Evolutionary conservation across 2,888 invertebrate species (phyloP).

Genomic region (Esperia sulphurella): DNA sequence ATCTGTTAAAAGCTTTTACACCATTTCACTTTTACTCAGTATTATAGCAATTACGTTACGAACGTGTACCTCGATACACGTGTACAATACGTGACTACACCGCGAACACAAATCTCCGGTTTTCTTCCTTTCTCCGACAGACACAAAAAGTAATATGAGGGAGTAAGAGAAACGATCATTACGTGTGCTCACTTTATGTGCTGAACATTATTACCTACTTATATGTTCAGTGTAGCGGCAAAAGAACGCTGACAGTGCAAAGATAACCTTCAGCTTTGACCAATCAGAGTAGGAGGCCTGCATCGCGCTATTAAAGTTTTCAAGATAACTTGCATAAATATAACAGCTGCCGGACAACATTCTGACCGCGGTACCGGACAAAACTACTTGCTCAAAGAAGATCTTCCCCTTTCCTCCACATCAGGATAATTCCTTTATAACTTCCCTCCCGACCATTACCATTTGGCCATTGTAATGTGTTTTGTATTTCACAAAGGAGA

Average conservation of each 20-base stretch:
- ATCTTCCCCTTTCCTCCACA: too few relatives aligned
- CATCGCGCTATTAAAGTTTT: too few relatives aligned
- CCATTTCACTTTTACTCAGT: background rate
- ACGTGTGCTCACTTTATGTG: background rate
- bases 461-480: conserved; percentile 26
- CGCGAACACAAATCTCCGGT: background rate
- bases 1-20: too few relatives aligned
- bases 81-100: conserved; percentile 1
- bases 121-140: background rate
- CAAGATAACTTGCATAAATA: too few relatives aligned
- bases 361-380: too few relatives aligned
- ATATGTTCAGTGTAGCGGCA: too few relatives aligned
- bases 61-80: background rate
- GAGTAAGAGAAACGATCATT: conserved; percentile 1
- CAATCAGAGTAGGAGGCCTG: too few relatives aligned
- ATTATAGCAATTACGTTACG: background rate
- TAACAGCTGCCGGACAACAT: too few relatives aligned
- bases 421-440: conserved; percentile 11
- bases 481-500: conserved; percentile 18
- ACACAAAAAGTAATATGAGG: background rate
- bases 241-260: too few relatives aligned
- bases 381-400: too few relatives aligned
- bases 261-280: too few relatives aligned
- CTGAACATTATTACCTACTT: background rate
- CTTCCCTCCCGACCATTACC: conserved; percentile 20